A percentile compares a stretch with the other conserved stretches of the same genome.
Conservation (phyloP, 2,888 invertebrate species). For the Mactromeris polynyma region DNA sequence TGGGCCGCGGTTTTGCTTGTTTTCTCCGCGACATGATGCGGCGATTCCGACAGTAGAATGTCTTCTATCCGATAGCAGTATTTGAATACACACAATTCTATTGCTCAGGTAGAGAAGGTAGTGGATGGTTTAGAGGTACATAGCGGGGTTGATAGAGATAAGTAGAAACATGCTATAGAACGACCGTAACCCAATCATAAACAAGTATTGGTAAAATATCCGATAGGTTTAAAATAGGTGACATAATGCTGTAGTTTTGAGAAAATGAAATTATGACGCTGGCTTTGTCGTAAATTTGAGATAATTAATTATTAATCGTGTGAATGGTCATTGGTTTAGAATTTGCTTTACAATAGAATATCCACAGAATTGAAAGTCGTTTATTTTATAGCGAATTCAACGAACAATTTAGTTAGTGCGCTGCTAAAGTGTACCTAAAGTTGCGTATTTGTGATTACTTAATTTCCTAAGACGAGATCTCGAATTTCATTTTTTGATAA, state of each 20-base stretch:
- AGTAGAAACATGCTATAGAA: slow-evolving; percentile 34
- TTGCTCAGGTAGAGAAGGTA: neutral
- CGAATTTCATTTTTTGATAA: too few relatives aligned
- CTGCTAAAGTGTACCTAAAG: neutral
- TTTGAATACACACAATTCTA: slow-evolving; percentile 7
- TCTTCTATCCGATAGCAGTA: slow-evolving; percentile 51
- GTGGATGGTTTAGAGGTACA: slow-evolving; percentile 31
- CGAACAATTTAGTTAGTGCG: neutral
- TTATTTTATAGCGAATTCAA: neutral
- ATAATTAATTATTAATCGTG: neutral
- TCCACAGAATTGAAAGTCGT: neutral
- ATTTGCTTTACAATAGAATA: neutral
- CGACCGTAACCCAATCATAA: slow-evolving; percentile 19
- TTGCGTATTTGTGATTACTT: neutral
- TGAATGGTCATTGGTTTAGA: neutral
- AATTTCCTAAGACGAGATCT: too few relatives aligned
- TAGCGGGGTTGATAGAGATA: slow-evolving; percentile 39
- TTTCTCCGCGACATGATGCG: slow-evolving; percentile 69
- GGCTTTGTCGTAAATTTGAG: neutral
- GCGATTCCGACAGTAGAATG: slow-evolving; percentile 39
- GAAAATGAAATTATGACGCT: neutral
- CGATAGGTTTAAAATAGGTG: slow-evolving; percentile 21
- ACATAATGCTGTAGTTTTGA: slow-evolving; percentile 26
- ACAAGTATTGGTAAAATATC: slow-evolving; percentile 5
- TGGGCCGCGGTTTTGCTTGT: slow-evolving; percentile 71